Conservation (phyloP, 2,113 vertebrate species). For the Calidris pugnax region DNA sequence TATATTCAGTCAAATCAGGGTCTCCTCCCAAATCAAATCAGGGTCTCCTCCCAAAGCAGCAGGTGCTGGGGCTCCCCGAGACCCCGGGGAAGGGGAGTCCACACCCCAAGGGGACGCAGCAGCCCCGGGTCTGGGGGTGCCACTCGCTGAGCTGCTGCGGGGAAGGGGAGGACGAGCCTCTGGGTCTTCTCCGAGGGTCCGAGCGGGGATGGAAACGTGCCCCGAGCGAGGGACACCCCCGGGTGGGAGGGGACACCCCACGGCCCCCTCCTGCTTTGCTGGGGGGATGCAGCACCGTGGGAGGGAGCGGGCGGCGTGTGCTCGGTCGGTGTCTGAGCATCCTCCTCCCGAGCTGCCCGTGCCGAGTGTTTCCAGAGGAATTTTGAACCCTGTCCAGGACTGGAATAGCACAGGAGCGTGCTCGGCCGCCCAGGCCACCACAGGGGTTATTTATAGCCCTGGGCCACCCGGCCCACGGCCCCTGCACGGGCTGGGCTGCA, state of each 20-base stretch:
- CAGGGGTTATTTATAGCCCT: conserved; percentile 14
- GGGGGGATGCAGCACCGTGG: rapidly evolving
- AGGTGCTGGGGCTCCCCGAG: neutral
- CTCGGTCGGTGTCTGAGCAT: neutral
- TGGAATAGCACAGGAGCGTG: neutral
- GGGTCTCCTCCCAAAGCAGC: neutral
- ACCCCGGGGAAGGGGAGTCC: neutral
- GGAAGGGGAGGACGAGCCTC: neutral
- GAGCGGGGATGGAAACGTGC: rapidly evolving
- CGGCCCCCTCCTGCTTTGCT: rapidly evolving
- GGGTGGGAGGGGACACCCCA: neutral
- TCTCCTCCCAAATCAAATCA: no score
- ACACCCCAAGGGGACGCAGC: rapidly evolving
- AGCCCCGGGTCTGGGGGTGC: neutral
- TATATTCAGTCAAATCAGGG: rapidly evolving
- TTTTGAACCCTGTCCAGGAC: conserved; percentile 12
- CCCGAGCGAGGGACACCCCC: rapidly evolving
- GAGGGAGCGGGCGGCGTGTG: rapidly evolving
- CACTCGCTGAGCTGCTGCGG: rapidly evolving
- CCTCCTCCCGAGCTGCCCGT: neutral
- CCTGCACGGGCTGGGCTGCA: neutral
- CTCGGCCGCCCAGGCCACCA: neutral
- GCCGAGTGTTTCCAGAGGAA: conserved; percentile 31
- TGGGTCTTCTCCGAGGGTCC: neutral
- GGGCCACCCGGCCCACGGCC: rapidly evolving